phyloP scores from a whole-genome alignment of 2,888 invertebrate species.

The Pseudolycoriella hygida region DNA sequence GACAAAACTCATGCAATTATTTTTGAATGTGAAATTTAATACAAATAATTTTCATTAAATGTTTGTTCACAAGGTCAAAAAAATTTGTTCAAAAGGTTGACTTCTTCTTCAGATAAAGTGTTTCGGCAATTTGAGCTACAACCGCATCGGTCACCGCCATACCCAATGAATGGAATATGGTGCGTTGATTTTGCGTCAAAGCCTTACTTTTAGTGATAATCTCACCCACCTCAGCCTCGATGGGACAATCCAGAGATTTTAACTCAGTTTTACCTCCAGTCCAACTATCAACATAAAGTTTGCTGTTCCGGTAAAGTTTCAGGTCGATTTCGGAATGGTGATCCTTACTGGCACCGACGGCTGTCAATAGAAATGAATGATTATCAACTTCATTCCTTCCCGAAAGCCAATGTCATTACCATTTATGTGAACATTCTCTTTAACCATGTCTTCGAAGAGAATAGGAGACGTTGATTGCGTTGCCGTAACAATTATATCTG shows the following conservation, averaged over 20 bases:
- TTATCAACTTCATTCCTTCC: no score
- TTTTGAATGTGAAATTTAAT: no score
- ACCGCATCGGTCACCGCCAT: constrained; percentile 43
- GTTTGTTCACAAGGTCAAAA: no score
- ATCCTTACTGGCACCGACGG: constrained; percentile 36
- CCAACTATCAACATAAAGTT: constrained; percentile 37
- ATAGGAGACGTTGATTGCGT: constrained; percentile 35
- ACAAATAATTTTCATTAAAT: no score
- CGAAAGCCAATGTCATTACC: no score
- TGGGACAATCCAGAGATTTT: constrained; percentile 29
- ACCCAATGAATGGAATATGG: constrained; percentile 46
- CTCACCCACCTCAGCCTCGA: constrained; percentile 37
- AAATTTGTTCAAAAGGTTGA: no score
- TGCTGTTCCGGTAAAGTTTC: constrained; percentile 30
- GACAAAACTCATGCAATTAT: no score
- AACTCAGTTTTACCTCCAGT: constrained; percentile 35
- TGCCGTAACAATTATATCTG: constrained; percentile 43
- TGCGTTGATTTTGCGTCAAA: constrained; percentile 24
- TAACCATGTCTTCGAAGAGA: constrained; percentile 32
- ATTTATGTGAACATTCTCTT: constrained; percentile 39
- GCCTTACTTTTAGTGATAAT: constrained; percentile 28
- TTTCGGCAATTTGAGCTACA: constrained; percentile 28
- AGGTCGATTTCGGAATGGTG: constrained; percentile 34
- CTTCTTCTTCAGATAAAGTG: no score
- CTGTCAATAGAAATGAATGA: no score